Evolutionary conservation across 2,888 invertebrate species (phyloP), one percentile per base, ranked within the genome.

Genomic region (Nebria salina): DNA sequence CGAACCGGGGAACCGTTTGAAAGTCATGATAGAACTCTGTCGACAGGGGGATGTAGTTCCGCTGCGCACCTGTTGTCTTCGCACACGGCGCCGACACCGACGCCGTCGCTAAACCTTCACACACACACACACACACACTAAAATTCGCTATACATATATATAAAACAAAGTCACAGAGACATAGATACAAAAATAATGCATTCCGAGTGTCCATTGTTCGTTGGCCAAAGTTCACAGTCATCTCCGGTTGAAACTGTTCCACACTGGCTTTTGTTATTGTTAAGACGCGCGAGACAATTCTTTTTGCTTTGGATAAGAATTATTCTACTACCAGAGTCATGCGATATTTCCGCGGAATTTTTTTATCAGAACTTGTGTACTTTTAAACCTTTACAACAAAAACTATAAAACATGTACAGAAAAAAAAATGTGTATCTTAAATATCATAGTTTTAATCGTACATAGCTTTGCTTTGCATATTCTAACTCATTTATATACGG

Each of bases 11-110:
- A 68, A 79, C 80, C 65, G 75, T 80, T 80, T 80, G 68, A 80
- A 75, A 75, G 80, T 75, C 80, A 75, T 80, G 80, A 80, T 75
- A 78, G 78, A 64, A 25, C 70, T 64, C 65, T 75, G 65, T 80
- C 75, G 54, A 64, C 72, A 13, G 68, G 26, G 75, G 75, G 70
- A 64, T 34, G 70, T 68, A 65, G 43, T 64, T 43, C 15, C 80
- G 80, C 54, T 75, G 72, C 68, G 75, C 80, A 80, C 80, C 80
- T 80, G 80, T 80, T 80, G 80, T 80, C 75, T 80, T 80, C 80
- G 42, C 80, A 80, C 68, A 72, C 70, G 66, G 68, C 77, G 41
- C 72, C 72, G 65, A 5, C 66, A 15, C 68, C 76, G 15, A 20
- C 43, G 11, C 76, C 70, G 41, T 43, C 68, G 76, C 76, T 20